Evolutionary conservation across 2,113 vertebrate species (phyloP), one percentile per base, ranked within the genome.

Genomic region (Lophius piscatorius): DNA sequence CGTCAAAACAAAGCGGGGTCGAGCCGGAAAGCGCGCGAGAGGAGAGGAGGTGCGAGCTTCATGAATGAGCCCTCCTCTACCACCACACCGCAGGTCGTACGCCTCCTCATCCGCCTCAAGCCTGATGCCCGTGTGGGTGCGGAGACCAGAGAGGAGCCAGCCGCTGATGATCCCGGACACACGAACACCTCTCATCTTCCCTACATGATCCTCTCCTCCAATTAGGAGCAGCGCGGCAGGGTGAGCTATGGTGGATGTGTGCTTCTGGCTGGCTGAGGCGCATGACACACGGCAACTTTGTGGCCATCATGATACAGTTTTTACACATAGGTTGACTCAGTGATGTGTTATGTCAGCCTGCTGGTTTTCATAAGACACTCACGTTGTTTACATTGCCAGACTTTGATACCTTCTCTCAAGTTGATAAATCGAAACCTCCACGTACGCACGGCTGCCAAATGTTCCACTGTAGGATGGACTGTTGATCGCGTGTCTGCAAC

Each of bases 1-100:
- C 74, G 79, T 89, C 88, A 89, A 89, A 89, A 90, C 88, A 89
- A 88, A 84, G 84, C 82, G 81, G 85, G 78, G 76, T 78, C 87
- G 87, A 70, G 82, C 80, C 34, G 17, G 18, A 58, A 51, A 48
- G 67, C 2, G 58, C 55, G 57, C 13, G 46, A 45, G 23, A 28
- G 26, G 3, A 9, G 29, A 31, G 29, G 8, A 10, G 11, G 52
- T 64, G 71, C 74, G 44, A 75, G 81, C 80, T 58, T 74, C 87
- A 76, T 82, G 87, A 87, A 87, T 90, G 83, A 85, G 70, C 80
- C 56, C 41, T 40, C 54, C 36, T 23, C 20, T 7, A 6, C 5
- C 40, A 40, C 36, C 17, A 36, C 68, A 38, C 67, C 70, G 50
- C 58, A 64, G 74, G 54, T 69, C 64, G 58, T 72, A 83, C 46